phyloP scores from a whole-genome alignment of 1,140 invertebrate genomes.

The Octopus sinensis region DNA sequence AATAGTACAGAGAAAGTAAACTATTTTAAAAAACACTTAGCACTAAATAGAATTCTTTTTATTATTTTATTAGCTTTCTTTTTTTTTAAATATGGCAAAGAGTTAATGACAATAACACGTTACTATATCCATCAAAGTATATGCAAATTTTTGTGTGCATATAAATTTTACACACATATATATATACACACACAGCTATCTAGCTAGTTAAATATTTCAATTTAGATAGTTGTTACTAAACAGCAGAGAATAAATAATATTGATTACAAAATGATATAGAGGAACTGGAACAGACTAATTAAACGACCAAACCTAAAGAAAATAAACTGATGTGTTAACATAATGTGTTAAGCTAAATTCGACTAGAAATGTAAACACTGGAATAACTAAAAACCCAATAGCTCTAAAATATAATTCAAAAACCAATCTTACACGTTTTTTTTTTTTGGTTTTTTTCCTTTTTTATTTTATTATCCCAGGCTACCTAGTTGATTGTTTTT shows the following conservation, averaged over 20 bases:
- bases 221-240: neutral
- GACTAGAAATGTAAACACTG: neutral
- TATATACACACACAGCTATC: neutral
- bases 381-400: neutral
- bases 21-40: too few species aligned
- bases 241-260: conserved; percentile 6
- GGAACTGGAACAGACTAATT: neutral
- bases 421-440: too few species aligned
- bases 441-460: too few species aligned
- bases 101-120: neutral
- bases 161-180: neutral
- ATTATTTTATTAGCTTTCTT: neutral
- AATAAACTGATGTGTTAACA: neutral
- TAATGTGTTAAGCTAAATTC: neutral
- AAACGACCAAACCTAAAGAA: neutral
- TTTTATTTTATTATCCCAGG: too few species aligned
- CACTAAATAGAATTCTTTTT: neutral
- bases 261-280: neutral
- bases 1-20: too few species aligned
- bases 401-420: neutral
- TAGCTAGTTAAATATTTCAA: neutral
- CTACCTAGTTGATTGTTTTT: too few species aligned
- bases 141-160: neutral
- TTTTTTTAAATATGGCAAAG: conserved; percentile 5
- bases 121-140: conserved; percentile 1